Conservation (phyloP, 2,888 invertebrate species). For the Lepidonotus clava region DNA sequence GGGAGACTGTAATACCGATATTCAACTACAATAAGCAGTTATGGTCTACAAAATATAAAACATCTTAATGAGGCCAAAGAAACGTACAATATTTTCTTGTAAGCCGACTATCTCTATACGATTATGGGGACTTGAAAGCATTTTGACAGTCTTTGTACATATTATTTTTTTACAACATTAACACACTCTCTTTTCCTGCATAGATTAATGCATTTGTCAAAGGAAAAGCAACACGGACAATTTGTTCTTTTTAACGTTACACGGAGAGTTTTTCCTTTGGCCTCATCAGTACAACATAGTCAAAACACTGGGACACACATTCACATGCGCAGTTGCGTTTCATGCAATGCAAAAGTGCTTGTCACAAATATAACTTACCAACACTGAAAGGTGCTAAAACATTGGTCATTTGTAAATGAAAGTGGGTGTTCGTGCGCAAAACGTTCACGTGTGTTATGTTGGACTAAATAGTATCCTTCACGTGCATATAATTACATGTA, state of each 20-base stretch:
- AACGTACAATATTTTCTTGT: too few species aligned
- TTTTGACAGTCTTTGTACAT: not conserved
- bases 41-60: too few species aligned
- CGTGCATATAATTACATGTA: too few species aligned
- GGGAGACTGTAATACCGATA: too few species aligned
- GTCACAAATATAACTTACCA: not conserved
- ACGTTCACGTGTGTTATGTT: not conserved
- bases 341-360: not conserved
- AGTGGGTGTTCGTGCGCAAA: not conserved
- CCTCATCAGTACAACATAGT: not conserved
- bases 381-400: not conserved
- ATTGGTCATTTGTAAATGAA: not conserved
- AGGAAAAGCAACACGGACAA: too few species aligned
- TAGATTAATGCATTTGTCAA: not conserved
- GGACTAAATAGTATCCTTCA: not conserved
- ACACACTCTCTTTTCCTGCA: not conserved
- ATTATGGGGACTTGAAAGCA: too few species aligned
- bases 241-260: too few species aligned
- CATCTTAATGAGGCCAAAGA: too few species aligned
- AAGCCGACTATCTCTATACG: too few species aligned
- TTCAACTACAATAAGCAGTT: too few species aligned
- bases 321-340: not conserved
- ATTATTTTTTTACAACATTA: not conserved
- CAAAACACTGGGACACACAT: not conserved
- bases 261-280: not conserved